These are phyloP conservation scores for Lates japonicus DNA, from an alignment of 2,797 vertebrate species.

Conservation along the genomic window DNA sequence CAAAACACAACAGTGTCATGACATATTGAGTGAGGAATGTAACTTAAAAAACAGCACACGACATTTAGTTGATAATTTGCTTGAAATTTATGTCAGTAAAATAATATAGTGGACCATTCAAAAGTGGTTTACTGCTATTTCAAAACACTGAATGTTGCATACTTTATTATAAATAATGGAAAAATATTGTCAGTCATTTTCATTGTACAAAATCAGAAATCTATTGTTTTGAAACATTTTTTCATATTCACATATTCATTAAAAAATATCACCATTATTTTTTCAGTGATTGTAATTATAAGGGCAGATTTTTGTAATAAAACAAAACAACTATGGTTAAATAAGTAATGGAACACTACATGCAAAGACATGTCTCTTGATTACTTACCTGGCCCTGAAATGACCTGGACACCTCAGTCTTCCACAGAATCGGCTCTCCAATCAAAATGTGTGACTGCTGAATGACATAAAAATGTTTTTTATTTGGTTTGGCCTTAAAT, in stretches of 20 bases:
- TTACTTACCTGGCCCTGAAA: constrained; percentile 64
- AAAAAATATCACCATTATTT: neutral
- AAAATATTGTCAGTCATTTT: neutral
- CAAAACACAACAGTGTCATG: neutral
- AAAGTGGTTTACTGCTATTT: neutral
- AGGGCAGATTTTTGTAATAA: neutral
- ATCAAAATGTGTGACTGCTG: constrained; percentile 76
- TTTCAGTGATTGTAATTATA: neutral
- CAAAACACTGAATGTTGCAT: neutral
- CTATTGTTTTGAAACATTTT: neutral
- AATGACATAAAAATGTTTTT: constrained; percentile 37
- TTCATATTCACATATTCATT: neutral
- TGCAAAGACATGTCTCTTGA: neutral
- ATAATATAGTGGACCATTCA: neutral
- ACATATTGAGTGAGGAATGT: neutral
- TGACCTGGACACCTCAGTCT: constrained; percentile 46
- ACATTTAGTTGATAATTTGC: neutral
- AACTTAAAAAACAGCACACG: neutral
- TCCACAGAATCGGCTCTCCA: constrained; percentile 79
- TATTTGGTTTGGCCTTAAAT: neutral
- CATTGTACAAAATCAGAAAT: neutral
- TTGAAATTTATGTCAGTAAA: neutral
- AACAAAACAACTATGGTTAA: neutral
- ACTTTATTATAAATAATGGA: neutral
- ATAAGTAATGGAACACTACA: neutral